phyloP scores from a whole-genome alignment of 2,888 invertebrate species.

The Pandemis corylana region DNA sequence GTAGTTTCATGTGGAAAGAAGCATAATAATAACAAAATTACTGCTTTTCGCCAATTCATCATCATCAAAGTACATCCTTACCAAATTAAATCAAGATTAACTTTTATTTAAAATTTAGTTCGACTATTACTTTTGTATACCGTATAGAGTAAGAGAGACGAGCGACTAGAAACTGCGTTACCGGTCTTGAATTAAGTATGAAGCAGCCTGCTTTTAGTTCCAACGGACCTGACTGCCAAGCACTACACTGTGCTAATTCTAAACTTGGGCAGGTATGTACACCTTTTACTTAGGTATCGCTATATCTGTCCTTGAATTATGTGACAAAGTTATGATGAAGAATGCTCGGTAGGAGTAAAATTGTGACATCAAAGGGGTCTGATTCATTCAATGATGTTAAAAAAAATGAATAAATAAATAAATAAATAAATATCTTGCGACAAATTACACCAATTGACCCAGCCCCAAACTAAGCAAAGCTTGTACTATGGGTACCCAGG shows the following conservation, averaged over 20 bases:
- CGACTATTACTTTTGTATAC: neutral
- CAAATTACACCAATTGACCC: no score
- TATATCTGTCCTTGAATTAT: neutral
- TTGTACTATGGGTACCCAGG: no score
- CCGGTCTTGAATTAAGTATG: neutral
- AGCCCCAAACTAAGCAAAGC: no score
- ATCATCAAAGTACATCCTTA: no score
- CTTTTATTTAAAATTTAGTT: no score
- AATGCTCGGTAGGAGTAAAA: neutral
- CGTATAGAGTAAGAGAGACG: neutral
- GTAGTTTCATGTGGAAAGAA: no score
- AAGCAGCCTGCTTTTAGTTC: slow-evolving; percentile 1
- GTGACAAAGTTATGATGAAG: neutral
- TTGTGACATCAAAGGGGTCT: neutral
- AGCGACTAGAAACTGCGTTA: neutral
- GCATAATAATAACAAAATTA: no score
- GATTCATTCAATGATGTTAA: neutral
- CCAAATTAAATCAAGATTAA: no score
- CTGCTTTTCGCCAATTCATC: no score
- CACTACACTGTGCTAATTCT: neutral
- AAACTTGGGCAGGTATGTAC: neutral
- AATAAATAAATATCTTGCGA: no score
- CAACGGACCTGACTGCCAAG: neutral
- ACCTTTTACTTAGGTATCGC: neutral
- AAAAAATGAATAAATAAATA: neutral